Base-by-base conservation (phyloP, 2,888 invertebrate genomes). In the Drosophila phalerata region DNA sequence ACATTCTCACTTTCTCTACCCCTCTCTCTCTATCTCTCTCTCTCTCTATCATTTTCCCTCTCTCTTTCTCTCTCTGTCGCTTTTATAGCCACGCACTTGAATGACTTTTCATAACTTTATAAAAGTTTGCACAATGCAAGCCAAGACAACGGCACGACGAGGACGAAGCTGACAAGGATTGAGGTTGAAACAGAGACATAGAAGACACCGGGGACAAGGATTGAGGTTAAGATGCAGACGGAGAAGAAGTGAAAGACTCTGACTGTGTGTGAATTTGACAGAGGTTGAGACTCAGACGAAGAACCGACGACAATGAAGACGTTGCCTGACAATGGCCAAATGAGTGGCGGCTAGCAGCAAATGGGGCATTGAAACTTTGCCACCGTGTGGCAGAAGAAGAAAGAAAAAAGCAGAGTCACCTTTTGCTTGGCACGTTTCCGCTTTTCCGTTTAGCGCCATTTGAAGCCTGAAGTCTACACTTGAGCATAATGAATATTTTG, bases 81-180 rank as follows among this genome's bases (percentile, higher is more conserved):
- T 56, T 60, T 73, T 77, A 56, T 55, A 66, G 78, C 74, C 76
- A 77, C 74, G 84, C 81, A 88, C 84, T 85, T 85, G 85, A 85
- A 85, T 85, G 84, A 85, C 84, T 85, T 85, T 85, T 85, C 84
- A 85, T 85, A 85, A 83, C 83, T 83, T 83, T 85, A 83, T 85
- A 85, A 85, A 83, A 83, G 75, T 83, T 83, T 77, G 55, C 82
- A 85, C 81, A 82, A 81, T 81, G 77, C 79, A 79, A 47, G 63
- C 58, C 17, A 61, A 56, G 45, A 58, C 19, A 45, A 48, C 15
- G 71, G 15, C 51, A 55, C 34, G 34, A 66, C 28, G 38, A 37
- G 22, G 49, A 47, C 32, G 49, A 40, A 13, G 53, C 60, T 9
- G 62, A 49, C 37, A 47, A 38, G 57, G 38, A 58, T 38, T 47